Conservation (phyloP, 2,888 invertebrate species). For the Anoplius nigerrimus region DNA sequence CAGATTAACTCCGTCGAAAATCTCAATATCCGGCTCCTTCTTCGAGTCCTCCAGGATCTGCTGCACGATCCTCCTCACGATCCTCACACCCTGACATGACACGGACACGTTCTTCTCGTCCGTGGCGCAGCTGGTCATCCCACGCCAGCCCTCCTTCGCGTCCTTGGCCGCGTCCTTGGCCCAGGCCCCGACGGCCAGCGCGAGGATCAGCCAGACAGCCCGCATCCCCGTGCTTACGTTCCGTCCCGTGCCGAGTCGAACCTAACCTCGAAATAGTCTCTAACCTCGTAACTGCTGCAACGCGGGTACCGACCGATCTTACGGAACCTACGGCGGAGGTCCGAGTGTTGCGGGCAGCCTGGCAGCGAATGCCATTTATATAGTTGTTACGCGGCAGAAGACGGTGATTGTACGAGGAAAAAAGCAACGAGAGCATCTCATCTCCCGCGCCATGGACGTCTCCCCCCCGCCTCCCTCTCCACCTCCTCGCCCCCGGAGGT, state of each 20-base stretch:
- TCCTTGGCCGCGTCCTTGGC: conserved; percentile 22
- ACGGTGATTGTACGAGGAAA: conserved; percentile 61
- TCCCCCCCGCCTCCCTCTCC: no score
- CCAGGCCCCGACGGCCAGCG: conserved; percentile 11
- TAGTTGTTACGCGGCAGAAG: conserved; percentile 54
- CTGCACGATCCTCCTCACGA: conserved; percentile 76
- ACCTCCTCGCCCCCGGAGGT: no score
- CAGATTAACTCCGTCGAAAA: conserved; percentile 81
- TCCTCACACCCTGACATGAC: conserved; percentile 77
- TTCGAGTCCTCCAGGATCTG: conserved; percentile 76
- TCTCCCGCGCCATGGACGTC: conserved; percentile 37
- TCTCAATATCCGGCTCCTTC: conserved; percentile 77
- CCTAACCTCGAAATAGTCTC: background rate
- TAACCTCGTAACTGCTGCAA: background rate
- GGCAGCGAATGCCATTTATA: conserved; percentile 59
- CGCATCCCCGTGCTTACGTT: background rate
- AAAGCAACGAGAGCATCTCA: conserved; percentile 55
- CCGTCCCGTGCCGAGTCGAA: background rate
- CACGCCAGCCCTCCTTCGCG: conserved; percentile 53
- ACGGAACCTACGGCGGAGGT: conserved; percentile 60
- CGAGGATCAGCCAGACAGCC: conserved; percentile 19
- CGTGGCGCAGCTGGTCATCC: conserved; percentile 50
- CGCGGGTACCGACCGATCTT: conserved; percentile 37
- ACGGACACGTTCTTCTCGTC: conserved; percentile 70
- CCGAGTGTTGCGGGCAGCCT: conserved; percentile 55